A percentile compares a stretch with the other conserved stretches of the same genome.
These are phyloP conservation scores for Lasioglossum marginatum DNA, from an alignment of 2,888 invertebrate species.

Conservation along the genomic window DNA sequence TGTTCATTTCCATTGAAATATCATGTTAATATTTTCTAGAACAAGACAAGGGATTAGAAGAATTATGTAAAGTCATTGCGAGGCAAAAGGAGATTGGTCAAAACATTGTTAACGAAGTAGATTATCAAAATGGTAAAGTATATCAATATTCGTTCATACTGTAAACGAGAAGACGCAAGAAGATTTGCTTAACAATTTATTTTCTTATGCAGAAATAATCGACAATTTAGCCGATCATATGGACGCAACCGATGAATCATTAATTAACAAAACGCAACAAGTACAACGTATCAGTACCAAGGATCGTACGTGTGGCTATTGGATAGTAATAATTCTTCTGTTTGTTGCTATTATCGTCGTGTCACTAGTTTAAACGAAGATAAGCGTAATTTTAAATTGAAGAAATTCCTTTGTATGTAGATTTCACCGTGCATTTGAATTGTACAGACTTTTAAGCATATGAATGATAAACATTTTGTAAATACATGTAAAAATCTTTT, in stretches of 20 bases:
- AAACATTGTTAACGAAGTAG: conserved; percentile 91
- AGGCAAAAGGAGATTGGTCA: conserved; percentile 91
- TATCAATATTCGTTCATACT: conserved; percentile 43
- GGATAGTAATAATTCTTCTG: conserved; percentile 89
- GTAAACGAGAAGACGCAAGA: neutral
- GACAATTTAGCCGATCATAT: conserved; percentile 91
- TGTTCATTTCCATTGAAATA: neutral
- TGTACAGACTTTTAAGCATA: conserved; percentile 14
- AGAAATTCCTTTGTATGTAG: conserved; percentile 7
- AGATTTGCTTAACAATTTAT: conserved; percentile 14
- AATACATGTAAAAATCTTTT: conserved; percentile 30
- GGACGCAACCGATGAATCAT: conserved; percentile 89
- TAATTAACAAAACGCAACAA: conserved; percentile 89
- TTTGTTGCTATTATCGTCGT: conserved; percentile 89
- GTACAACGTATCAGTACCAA: conserved; percentile 88
- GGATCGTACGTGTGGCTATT: conserved; percentile 91
- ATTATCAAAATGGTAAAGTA: conserved; percentile 89
- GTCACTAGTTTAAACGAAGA: conserved; percentile 74
- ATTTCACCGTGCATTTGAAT: conserved; percentile 2
- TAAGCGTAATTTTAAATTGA: neutral
- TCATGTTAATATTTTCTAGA: conserved; percentile 84
- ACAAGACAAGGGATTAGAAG: conserved; percentile 92
- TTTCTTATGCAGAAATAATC: conserved; percentile 87
- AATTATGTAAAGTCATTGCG: conserved; percentile 89
- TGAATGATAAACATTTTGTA: conserved; percentile 20